phyloP scores from a whole-genome alignment of 30 jellyfish, hydroid and myxozoan genomes.

The Cassiopea andromeda region DNA sequence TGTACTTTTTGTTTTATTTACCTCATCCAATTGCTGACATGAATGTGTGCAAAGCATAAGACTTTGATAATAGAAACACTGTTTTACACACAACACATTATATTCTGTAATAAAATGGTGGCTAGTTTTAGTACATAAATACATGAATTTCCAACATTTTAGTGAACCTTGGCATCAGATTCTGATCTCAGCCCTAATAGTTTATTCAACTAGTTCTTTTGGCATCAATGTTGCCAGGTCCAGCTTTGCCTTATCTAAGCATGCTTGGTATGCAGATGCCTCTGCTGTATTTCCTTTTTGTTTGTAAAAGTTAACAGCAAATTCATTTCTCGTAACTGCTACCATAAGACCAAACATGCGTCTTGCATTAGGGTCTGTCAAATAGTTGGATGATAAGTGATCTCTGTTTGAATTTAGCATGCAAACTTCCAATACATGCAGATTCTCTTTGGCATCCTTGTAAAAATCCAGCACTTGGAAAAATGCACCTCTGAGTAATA shows the following conservation, averaged over 20 bases:
- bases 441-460: slow-evolving; percentile 39
- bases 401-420: slow-evolving; percentile 90
- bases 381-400: slow-evolving; percentile 65
- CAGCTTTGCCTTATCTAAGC: slow-evolving; percentile 53
- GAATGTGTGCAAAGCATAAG: no score
- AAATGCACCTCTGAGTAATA: slow-evolving; percentile 84
- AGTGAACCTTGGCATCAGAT: no score
- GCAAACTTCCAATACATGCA: slow-evolving; percentile 80
- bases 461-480: slow-evolving; percentile 79
- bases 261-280: slow-evolving; percentile 59
- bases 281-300: slow-evolving; percentile 46
- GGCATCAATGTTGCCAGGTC: slow-evolving; percentile 55
- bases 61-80: no score
- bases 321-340: slow-evolving; percentile 79
- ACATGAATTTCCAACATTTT: no score
- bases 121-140: no score
- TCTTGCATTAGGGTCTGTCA: slow-evolving; percentile 83
- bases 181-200: no score
- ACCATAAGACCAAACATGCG: slow-evolving; percentile 87
- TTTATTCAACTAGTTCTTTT: slow-evolving; percentile 12
- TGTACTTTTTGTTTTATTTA: no score
- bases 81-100: no score
- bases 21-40: no score
- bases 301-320: slow-evolving; percentile 61
- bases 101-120: no score